Base-by-base conservation (phyloP, 1,140 invertebrate genomes). In the Temnothorax longispinosus region DNA sequence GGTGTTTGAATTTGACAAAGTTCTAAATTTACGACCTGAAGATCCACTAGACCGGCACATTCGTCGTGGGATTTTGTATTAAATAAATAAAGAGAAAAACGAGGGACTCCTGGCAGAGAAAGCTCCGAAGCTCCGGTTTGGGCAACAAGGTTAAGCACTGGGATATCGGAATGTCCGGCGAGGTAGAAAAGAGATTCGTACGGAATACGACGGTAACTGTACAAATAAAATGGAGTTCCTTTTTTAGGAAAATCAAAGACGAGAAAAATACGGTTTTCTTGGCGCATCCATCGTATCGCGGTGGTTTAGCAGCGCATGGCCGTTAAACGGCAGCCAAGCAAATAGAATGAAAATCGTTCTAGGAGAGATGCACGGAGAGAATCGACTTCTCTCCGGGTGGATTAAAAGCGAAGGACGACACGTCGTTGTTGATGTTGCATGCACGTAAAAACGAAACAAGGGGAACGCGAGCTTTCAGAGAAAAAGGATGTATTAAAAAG, bases 101-200 rank as follows among this genome's bases (percentile, higher is more conserved):
- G 27, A n/a, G 32, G 2, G n/a, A 67, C 41, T 44, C 35, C 35
- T 44, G 32, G 32, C 38, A 52, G 41, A 47, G 62, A 47, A 54
- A 62, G 87, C 44, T 88, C 18, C 56, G 74, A 67, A 88, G 74
- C 35, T 50, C 13, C 65, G 32, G 47, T 75, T 77, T 77, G 50
- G 52, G 32, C 64, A 75, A 64, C 87, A 86, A 88, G 87, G 87
- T 89, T 88, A 89, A 89, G 87, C 69, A 87, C 60, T 62, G 52
- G 76, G 80, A 89, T 89, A 89, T 78, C 80, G 87, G 50, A 72
- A 88, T 41, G 80, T 47, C 81, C 56, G 72, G 56, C 10, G 62
- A 41, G 41, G 41, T 56, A 35, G 81, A 89, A 72, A 67, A 85
- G 54, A 60, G 52, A 88, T 88, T 58, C 74, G 80, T 74, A 88